A percentile compares a stretch with the other conserved stretches of the same genome.
Evolutionary conservation across 2,113 vertebrate genomes (phyloP).

Genomic region (Barnardius zonarius): DNA sequence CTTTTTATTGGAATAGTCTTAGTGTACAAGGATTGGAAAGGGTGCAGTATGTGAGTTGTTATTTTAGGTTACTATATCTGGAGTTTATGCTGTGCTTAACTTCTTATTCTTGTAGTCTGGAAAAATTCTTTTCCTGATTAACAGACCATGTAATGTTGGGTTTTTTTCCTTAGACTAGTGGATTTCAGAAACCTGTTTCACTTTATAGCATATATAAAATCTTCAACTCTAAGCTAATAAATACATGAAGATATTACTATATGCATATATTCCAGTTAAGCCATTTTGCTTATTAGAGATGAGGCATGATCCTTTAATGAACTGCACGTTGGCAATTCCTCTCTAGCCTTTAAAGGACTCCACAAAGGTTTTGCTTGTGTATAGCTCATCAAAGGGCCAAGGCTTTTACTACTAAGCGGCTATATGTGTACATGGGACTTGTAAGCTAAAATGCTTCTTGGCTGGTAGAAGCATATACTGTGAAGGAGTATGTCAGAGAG

Average conservation of each 20-base stretch:
- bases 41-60: background rate
- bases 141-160: background rate
- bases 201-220: background rate
- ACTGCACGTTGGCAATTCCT: background rate
- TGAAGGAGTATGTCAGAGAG: background rate
- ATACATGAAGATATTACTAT: background rate
- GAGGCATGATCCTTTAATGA: background rate
- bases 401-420: background rate
- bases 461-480: background rate
- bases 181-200: background rate
- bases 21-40: background rate
- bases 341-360: background rate
- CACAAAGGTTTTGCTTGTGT: background rate
- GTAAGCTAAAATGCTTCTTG: background rate
- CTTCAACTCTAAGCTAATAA: background rate
- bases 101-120: background rate
- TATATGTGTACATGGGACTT: background rate
- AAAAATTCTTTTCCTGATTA: background rate
- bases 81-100: background rate
- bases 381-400: background rate
- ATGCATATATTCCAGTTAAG: background rate
- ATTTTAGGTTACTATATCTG: background rate
- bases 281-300: constrained; percentile 29
- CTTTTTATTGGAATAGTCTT: background rate
- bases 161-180: constrained; percentile 11